phyloP scores from a whole-genome alignment of 2,888 invertebrate genomes.

The Macropis europaea region DNA sequence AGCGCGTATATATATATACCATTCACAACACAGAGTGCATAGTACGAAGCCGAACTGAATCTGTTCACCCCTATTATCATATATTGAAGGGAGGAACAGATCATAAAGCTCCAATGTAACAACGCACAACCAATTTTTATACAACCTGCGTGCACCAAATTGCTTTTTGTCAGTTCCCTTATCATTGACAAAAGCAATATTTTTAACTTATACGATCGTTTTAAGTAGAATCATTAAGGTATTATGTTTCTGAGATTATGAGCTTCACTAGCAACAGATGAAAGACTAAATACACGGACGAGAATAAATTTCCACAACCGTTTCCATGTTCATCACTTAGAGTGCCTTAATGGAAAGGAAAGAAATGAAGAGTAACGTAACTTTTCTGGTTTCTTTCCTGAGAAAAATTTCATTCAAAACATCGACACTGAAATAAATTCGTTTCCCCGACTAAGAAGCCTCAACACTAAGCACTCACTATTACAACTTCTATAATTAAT shows the following conservation, averaged over 20 bases:
- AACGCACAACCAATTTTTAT: slow-evolving; percentile 79
- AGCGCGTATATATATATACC: slow-evolving; percentile 60
- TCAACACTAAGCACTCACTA: slow-evolving; percentile 21
- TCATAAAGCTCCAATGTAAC: slow-evolving; percentile 74
- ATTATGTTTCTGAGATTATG: slow-evolving; percentile 50
- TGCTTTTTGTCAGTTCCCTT: slow-evolving; percentile 49
- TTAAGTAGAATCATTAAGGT: slow-evolving; percentile 53
- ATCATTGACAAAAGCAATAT: slow-evolving; percentile 50
- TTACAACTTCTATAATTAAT: slow-evolving; percentile 14
- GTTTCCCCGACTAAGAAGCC: not conserved
- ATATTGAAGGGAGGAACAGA: slow-evolving; percentile 56
- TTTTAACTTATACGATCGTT: slow-evolving; percentile 44
- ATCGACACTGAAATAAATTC: slow-evolving; percentile 7
- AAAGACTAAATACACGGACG: slow-evolving; percentile 45
- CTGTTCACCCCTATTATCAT: slow-evolving; percentile 61
- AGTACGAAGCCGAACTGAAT: slow-evolving; percentile 78
- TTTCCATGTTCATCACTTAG: slow-evolving; percentile 15
- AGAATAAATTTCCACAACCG: slow-evolving; percentile 44
- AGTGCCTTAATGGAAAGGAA: slow-evolving; percentile 12
- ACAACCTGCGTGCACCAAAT: slow-evolving; percentile 76
- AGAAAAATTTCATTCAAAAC: slow-evolving; percentile 14
- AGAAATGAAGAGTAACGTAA: not conserved
- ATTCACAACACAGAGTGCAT: slow-evolving; percentile 80
- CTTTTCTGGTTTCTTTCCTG: not conserved
- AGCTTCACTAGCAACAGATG: slow-evolving; percentile 43